Evolutionary conservation across 2,888 invertebrate species (phyloP).

Genomic region (Acanthosepion lycidas): DNA sequence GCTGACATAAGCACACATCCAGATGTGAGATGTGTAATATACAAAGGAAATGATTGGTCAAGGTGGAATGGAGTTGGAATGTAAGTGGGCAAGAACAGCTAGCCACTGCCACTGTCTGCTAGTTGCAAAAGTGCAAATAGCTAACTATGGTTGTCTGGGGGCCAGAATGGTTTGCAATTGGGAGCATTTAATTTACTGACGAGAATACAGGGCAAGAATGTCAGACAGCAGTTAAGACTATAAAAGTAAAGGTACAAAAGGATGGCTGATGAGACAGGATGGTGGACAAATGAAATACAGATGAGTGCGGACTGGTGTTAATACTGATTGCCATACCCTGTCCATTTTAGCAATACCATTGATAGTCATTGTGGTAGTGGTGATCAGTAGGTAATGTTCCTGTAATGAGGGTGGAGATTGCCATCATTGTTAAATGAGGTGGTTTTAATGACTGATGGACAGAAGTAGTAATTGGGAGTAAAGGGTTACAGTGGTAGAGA

Average conservation of each 20-base stretch:
- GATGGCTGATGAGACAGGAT: neutral
- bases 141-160: neutral
- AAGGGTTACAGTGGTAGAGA: neutral
- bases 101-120: neutral
- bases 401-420: neutral
- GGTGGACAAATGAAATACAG: neutral
- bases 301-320: neutral
- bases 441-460: neutral
- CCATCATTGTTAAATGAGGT: neutral
- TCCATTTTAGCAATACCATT: neutral
- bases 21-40: slow-evolving; percentile 51
- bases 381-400: neutral
- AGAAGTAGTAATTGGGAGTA: neutral
- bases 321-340: neutral
- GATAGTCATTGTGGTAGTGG: neutral
- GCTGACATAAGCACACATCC: slow-evolving; percentile 50
- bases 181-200: neutral
- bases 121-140: neutral
- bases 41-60: slow-evolving; percentile 48
- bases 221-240: neutral
- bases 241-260: neutral
- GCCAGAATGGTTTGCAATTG: neutral
- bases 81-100: neutral
- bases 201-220: neutral
- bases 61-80: neutral